Conservation (phyloP, 2,888 invertebrate genomes). For the Mythimna pallens region DNA sequence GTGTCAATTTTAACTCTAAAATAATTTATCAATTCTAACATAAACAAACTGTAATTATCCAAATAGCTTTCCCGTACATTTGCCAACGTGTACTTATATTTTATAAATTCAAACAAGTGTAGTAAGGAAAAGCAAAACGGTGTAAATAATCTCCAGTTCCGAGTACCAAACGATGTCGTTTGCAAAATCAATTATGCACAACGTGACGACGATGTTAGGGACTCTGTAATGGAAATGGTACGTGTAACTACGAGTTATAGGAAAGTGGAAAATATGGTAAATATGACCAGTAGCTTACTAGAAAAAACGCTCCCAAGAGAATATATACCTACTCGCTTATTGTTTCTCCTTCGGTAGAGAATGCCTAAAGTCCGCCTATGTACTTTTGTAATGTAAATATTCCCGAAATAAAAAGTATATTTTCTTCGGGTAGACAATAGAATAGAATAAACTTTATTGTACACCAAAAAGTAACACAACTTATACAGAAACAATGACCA, state of each 20-base stretch:
- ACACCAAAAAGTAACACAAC: too few species aligned
- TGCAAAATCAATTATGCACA: conserved; percentile 44
- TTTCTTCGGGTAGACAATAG: too few species aligned
- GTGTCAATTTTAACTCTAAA: background rate
- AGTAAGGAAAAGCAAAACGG: conserved; percentile 12
- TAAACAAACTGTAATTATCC: background rate
- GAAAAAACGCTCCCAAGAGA: background rate
- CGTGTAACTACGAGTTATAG: too few species aligned
- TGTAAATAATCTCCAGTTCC: conserved; percentile 9
- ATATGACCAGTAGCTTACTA: background rate
- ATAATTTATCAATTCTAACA: background rate
- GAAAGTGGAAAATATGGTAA: background rate
- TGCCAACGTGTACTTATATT: background rate
- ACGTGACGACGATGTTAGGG: background rate
- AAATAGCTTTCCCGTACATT: background rate
- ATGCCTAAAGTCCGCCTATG: too few species aligned
- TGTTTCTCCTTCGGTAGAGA: too few species aligned
- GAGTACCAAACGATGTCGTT: conserved; percentile 27
- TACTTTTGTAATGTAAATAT: too few species aligned
- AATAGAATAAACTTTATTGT: too few species aligned
- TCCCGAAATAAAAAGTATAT: too few species aligned
- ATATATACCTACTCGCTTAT: too few species aligned
- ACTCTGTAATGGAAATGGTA: conserved; percentile 6
- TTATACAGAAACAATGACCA: too few species aligned
- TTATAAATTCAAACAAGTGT: conserved; percentile 5